phyloP scores from a whole-genome alignment of 2,113 vertebrate genomes.

The Siniperca knerii region DNA sequence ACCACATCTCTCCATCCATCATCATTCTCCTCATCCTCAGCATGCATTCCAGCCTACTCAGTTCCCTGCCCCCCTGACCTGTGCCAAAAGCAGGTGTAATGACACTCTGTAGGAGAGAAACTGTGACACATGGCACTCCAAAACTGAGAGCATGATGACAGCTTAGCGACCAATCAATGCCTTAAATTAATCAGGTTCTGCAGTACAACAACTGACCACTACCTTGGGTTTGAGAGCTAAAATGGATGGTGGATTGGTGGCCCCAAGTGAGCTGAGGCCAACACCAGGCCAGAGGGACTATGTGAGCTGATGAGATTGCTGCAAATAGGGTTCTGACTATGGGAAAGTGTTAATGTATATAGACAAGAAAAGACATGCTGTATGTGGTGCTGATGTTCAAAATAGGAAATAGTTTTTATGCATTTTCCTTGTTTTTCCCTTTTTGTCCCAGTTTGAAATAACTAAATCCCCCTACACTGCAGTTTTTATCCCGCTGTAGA shows the following conservation, averaged over 20 bases:
- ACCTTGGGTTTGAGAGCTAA: constrained; percentile 36
- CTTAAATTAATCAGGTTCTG: constrained; percentile 34
- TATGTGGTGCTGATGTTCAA: background rate
- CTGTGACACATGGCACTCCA: constrained; percentile 57
- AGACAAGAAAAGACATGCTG: background rate
- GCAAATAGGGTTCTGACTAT: constrained; percentile 46
- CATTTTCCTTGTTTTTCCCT: background rate
- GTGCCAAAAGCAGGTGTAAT: constrained; percentile 64
- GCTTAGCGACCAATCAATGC: constrained; percentile 53
- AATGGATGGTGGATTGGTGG: constrained; percentile 21
- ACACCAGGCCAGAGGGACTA: constrained; percentile 5
- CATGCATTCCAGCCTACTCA: constrained; percentile 27
- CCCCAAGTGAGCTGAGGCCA: constrained; percentile 6
- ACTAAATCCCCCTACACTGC: background rate
- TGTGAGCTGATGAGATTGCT: constrained; percentile 23
- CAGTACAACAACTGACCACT: constrained; percentile 10
- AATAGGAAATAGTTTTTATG: background rate
- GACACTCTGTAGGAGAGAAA: constrained; percentile 38
- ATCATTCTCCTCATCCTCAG: constrained; percentile 23
- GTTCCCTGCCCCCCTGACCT: constrained; percentile 66
- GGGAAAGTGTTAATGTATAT: background rate
- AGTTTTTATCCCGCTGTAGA: background rate
- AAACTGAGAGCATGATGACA: constrained; percentile 51
- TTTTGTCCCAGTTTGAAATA: background rate
- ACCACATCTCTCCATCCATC: constrained; percentile 45